Base-by-base conservation (phyloP, 2,888 invertebrate genomes). In the Galeopsomyia nigrocyanea region DNA sequence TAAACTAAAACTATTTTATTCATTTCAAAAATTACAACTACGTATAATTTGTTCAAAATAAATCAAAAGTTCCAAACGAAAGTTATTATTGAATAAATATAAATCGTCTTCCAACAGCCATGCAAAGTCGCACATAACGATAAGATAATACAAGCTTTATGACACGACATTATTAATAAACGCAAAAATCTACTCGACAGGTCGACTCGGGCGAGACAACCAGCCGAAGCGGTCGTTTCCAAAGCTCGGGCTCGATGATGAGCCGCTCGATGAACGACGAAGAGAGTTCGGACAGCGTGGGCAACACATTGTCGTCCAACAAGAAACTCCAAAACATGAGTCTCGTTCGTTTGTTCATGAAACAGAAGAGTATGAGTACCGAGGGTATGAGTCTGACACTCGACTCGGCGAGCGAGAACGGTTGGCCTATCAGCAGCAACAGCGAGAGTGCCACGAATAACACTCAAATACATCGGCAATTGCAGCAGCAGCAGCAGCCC, bases 271-370 rank as follows among this genome's bases (percentile, higher is more conserved):
- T 81, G 58, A 86, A 83, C 60, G 86, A 83, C 65, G 84, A 84
- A 69, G 84, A 84, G 49, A 84, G 82, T 76, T 82, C 84, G 0
- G 83, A 83, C n/a, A 85, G 83, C 63, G 80, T 77, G 1, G 82
- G 81, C 2, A 82, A 84, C 58, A 77, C 80, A 7, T 78, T 78
- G n/a, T 68, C 79, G n/a, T 73, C 77, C 16, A 68, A 78, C 10
- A 81, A 79, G 57, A 86, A 91, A 79, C 91, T 93, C 76, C 92
- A 92, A 81, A 91, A 93, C 78, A 92, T 95, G 85, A 95, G 93
- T 87, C 90, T 96, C 82, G 94, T 96, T 56, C 94, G 94, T 86
- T 88, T 95, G 77, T 96, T 95, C 83, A 95, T 96, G 90, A 95
- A 95, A 86, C 95, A 95, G 83, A 95, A 95, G 85, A 95, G 94